Evolutionary conservation across 1,140 invertebrate genomes (phyloP).

Genomic region (Papilio polyxenes): DNA sequence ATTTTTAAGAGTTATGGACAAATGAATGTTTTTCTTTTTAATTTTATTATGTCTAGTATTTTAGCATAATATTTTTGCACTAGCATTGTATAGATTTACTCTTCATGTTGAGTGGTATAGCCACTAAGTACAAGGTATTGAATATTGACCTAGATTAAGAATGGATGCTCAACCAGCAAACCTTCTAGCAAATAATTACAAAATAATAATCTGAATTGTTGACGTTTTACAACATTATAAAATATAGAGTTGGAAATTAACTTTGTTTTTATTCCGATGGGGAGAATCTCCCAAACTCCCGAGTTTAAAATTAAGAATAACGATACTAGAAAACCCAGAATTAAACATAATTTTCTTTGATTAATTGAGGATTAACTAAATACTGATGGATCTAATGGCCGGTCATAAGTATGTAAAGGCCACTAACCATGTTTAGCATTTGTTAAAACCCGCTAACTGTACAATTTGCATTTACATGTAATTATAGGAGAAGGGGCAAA

Average conservation of each 20-base stretch:
- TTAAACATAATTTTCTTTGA: too few species aligned
- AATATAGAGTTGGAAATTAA: slow-evolving; percentile 15
- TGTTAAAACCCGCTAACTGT: too few species aligned
- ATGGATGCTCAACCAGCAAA: slow-evolving; percentile 25
- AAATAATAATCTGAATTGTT: slow-evolving; percentile 26
- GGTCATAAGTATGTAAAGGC: too few species aligned
- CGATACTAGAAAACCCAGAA: too few species aligned
- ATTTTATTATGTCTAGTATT: slow-evolving; percentile 22
- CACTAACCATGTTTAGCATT: too few species aligned
- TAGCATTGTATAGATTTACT: slow-evolving; percentile 24
- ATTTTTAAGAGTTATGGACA: slow-evolving; percentile 2
- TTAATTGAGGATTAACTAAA: too few species aligned
- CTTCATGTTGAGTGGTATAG: slow-evolving; percentile 18
- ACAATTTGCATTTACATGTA: too few species aligned
- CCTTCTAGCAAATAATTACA: slow-evolving; percentile 32
- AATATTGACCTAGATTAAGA: slow-evolving; percentile 36
- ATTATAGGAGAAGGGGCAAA: too few species aligned
- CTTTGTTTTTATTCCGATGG: neutral
- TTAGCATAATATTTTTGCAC: slow-evolving; percentile 32
- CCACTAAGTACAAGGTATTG: slow-evolving; percentile 38
- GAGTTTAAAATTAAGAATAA: too few species aligned
- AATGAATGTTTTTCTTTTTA: slow-evolving; percentile 18
- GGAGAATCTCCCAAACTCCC: neutral
- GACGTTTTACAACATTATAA: slow-evolving; percentile 20
- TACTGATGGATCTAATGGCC: too few species aligned